Percentiles rank a stretch among this genome's conserved stretches.
Conservation (phyloP, 1,140 invertebrate species). For the Temnothorax longispinosus region DNA sequence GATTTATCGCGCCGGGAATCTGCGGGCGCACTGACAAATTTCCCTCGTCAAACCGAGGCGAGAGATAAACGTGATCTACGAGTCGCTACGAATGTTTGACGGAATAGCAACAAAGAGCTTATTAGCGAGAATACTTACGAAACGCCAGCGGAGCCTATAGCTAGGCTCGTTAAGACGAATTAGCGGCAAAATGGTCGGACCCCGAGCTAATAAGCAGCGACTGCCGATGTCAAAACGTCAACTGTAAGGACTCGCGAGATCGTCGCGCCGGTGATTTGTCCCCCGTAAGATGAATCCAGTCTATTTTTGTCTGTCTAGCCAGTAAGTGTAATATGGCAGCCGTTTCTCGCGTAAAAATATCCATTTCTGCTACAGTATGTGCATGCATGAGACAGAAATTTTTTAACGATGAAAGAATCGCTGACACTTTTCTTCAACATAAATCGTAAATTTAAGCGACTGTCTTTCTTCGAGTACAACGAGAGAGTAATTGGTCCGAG, state of each 20-base stretch:
- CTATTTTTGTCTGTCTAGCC: conserved; percentile 49
- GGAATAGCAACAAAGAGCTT: conserved; percentile 74
- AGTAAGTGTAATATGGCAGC: background rate
- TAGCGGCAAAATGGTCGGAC: conserved; percentile 74
- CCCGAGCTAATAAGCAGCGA: conserved; percentile 78
- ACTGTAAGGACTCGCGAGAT: conserved; percentile 65
- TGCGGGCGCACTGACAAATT: conserved; percentile 59
- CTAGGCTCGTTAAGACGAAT: conserved; percentile 80
- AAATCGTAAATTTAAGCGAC: background rate
- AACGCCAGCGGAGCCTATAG: conserved; percentile 61
- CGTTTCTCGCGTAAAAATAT: conserved; percentile 6
- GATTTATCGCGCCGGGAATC: conserved; percentile 56
- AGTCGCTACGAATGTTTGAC: conserved; percentile 50
- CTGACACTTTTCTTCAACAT: background rate
- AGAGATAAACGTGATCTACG: conserved; percentile 48
- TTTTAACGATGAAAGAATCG: background rate
- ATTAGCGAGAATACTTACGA: conserved; percentile 76
- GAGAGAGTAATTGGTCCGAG: background rate
- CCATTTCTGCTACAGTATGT: background rate
- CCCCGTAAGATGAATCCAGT: background rate
- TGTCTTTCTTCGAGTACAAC: background rate
- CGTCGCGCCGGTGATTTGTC: conserved; percentile 65
- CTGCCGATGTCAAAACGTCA: conserved; percentile 80
- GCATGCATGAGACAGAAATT: background rate
- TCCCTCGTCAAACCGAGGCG: conserved; percentile 40